phyloP scores from a whole-genome alignment of 2,113 vertebrate species.

The Hyla sarda region DNA sequence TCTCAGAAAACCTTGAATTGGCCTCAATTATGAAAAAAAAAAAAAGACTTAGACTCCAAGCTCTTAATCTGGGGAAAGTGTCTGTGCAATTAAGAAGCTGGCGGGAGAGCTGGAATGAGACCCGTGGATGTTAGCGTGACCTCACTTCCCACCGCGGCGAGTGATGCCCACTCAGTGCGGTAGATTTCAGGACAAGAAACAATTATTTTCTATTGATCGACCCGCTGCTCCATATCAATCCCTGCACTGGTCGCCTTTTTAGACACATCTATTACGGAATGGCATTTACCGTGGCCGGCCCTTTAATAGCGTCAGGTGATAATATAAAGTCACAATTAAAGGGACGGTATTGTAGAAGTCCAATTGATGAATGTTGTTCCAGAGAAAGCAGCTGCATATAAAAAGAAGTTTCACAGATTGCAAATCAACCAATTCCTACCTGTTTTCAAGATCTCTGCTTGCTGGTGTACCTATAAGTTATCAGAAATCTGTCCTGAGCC shows the following conservation, averaged over 20 bases:
- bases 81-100: constrained; percentile 34
- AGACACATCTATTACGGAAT: background rate
- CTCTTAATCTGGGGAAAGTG: constrained; percentile 23
- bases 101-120: background rate
- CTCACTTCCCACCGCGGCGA: constrained; percentile 11
- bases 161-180: background rate
- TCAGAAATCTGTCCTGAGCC: too few species aligned
- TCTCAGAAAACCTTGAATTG: constrained; percentile 50
- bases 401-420: background rate
- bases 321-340: background rate
- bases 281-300: background rate
- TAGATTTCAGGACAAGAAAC: background rate
- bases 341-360: too few species aligned
- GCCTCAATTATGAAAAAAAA: constrained; percentile 39
- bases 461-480: too few species aligned
- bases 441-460: background rate
- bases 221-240: background rate
- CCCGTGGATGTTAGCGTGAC: constrained; percentile 21
- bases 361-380: too few species aligned
- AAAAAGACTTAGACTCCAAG: background rate
- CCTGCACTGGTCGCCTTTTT: background rate
- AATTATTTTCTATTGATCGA: constrained; percentile 37
- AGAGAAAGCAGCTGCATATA: too few species aligned
- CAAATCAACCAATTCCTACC: background rate
- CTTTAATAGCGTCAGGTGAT: background rate